Percentiles rank a stretch among this genome's conserved stretches.
Conservation (phyloP, 2,797 vertebrate genomes). For the Natrix natrix region DNA sequence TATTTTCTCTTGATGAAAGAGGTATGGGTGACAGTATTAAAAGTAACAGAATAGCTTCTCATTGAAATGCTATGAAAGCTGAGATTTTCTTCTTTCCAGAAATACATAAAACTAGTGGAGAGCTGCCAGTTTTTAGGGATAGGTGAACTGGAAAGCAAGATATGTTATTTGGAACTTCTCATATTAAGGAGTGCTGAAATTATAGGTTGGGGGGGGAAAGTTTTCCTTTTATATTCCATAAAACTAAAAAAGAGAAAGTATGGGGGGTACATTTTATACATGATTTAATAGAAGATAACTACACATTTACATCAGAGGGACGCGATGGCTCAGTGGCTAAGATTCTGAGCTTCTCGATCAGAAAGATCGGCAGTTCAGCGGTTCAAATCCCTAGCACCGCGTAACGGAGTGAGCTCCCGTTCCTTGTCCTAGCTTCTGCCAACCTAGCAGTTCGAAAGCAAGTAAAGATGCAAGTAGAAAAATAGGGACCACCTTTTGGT, state of each 20-base stretch:
- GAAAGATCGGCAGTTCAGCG: too few species aligned
- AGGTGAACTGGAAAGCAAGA: background rate
- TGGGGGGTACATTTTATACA: background rate
- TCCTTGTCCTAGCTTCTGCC: too few species aligned
- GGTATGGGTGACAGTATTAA: background rate
- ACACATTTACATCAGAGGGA: background rate
- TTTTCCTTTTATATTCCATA: background rate
- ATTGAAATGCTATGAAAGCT: background rate
- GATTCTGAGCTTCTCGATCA: too few species aligned
- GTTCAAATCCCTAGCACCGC: too few species aligned
- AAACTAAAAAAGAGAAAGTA: background rate
- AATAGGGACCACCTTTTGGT: too few species aligned
- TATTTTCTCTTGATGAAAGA: background rate
- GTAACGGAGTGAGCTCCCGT: too few species aligned
- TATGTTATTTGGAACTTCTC: background rate
- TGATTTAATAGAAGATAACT: background rate
- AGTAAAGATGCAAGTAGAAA: too few species aligned
- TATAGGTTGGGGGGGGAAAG: background rate
- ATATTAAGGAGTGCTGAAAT: background rate
- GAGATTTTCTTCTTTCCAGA: background rate
- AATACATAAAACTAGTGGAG: background rate
- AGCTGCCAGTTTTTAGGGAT: background rate
- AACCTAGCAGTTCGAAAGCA: too few species aligned
- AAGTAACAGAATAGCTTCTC: background rate
- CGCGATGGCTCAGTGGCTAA: too few species aligned